Base-by-base conservation (phyloP, 2,888 invertebrate genomes). In the Synergus laeviventris region DNA sequence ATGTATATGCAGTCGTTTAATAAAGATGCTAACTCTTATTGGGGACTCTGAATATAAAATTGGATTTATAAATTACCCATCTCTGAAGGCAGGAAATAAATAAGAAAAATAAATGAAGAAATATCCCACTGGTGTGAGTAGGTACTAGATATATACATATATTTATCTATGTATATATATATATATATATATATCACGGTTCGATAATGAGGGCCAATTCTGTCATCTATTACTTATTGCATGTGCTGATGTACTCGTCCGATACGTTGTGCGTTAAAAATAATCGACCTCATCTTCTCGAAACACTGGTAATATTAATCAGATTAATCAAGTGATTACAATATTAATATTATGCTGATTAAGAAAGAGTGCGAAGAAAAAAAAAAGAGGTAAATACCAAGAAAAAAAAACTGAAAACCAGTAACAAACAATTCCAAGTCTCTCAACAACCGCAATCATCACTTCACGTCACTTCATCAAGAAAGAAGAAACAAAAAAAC, bases 401-500 rank as follows among this genome's bases (percentile, higher is more conserved):
- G 74, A 82, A 84, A 82, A 78, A 77, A 85, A 85, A 84, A 84
- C 82, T 73, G 81, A 83, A 83, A 81, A 85, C 86, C 85, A 86
- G 82, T 87, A 87, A 88, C 88, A 88, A 88, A 88, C 88, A 89
- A 86, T 84, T 83, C 83, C 86, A 86, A 89, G 84, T 88, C 88
- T 89, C 86, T 90, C 88, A 89, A 87, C 89, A 90, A 89, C 87
- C 87, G 88, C 89, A 90, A 90, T 88, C 88, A 89, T 86, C 87
- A 86, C 87, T 85, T 87, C 88, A 88, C 87, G 85, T 86, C 86
- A 87, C 84, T 82, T 86, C 84, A 86, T 86, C 83, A 87, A 82
- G 81, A 83, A 84, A 84, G 81, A 84, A 83, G 78, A 81, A 82
- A 84, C 78, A 83, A 81, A 81, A 85, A 80, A 81, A 82, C 84